Conservation (phyloP, 2,797 vertebrate genomes). For the Perdix hodgsoniae region DNA sequence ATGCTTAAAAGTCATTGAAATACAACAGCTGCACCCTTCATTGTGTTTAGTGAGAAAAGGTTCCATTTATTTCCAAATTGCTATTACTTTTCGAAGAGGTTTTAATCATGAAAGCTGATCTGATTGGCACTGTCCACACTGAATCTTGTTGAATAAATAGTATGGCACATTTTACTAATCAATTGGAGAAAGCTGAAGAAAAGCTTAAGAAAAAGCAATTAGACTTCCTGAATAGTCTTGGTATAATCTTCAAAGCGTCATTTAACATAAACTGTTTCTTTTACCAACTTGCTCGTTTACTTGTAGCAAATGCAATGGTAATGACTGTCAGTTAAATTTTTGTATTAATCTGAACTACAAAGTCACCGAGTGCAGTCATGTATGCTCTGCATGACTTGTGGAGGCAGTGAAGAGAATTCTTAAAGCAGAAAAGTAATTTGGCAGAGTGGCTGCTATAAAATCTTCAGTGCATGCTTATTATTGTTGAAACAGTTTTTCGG, state of each 20-base stretch:
- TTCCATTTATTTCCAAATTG: conserved; percentile 17
- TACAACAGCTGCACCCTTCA: background rate
- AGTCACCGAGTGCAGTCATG: background rate
- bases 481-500: background rate
- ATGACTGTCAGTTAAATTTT: conserved; percentile 16
- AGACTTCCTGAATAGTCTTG: conserved; percentile 34
- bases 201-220: conserved; percentile 52
- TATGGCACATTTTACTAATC: conserved; percentile 1
- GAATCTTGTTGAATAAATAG: conserved; percentile 49
- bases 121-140: conserved; percentile 15
- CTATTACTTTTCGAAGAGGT: background rate
- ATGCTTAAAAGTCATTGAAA: background rate
- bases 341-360: background rate
- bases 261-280: conserved; percentile 47
- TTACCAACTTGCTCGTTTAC: conserved; percentile 14
- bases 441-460: conserved; percentile 6
- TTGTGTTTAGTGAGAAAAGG: background rate
- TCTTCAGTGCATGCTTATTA: background rate
- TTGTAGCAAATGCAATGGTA: conserved; percentile 9
- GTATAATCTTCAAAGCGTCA: conserved; percentile 27
- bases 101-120: conserved; percentile 39
- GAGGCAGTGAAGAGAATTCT: background rate
- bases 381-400: conserved; percentile 7
- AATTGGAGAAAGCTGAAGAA: conserved; percentile 36
- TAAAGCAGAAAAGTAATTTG: background rate